These are phyloP conservation scores for Ferrisia virgata DNA, from an alignment of 2,888 invertebrate species.

Conservation along the genomic window DNA sequence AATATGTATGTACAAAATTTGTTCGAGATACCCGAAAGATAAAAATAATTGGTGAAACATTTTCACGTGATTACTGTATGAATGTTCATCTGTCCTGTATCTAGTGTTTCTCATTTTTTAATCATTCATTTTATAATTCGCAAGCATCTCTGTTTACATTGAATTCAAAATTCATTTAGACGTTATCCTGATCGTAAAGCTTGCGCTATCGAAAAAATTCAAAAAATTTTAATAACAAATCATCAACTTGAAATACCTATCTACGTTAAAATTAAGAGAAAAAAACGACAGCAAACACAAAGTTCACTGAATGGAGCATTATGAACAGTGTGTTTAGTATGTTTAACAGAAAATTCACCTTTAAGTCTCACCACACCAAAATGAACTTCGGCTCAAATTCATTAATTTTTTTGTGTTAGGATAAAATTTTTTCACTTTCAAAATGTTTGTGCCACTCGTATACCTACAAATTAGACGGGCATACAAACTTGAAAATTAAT, in stretches of 20 bases:
- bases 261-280: background rate
- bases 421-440: too few relatives aligned
- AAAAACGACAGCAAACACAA: background rate
- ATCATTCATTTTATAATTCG: background rate
- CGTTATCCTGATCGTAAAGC: background rate
- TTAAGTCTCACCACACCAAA: background rate
- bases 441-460: too few relatives aligned
- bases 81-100: background rate
- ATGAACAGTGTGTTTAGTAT: background rate
- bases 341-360: background rate
- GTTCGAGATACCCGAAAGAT: background rate
- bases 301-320: background rate
- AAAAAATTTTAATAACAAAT: background rate
- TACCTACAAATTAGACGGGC: too few relatives aligned
- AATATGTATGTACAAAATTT: background rate
- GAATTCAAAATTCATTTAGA: background rate
- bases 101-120: background rate
- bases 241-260: background rate
- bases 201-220: conserved; percentile 16
- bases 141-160: background rate
- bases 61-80: conserved; percentile 13
- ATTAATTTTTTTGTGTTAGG: background rate
- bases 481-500: too few relatives aligned
- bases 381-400: background rate
- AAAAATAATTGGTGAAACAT: background rate